A percentile compares a stretch with the other conserved stretches of the same genome.
Conservation (phyloP, 2,888 invertebrate species). For the Dynastes tityus region DNA sequence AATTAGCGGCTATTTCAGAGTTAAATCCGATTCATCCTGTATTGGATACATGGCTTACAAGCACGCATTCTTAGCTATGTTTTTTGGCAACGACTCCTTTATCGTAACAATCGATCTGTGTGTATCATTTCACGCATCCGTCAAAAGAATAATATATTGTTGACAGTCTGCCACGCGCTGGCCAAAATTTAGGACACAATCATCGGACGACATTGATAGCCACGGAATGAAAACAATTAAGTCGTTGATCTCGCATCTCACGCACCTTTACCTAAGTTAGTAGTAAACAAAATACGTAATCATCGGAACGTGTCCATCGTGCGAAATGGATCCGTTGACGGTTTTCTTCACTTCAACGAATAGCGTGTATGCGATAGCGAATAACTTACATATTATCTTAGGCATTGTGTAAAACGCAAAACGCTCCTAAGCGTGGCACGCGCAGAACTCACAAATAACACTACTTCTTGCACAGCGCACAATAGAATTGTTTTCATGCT, state of each 20-base stretch:
- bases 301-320: not conserved
- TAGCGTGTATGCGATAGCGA: too few relatives aligned
- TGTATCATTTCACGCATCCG: too few relatives aligned
- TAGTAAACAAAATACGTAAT: slow-evolving; percentile 16
- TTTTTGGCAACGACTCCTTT: too few relatives aligned
- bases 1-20: too few relatives aligned
- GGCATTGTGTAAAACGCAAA: not conserved
- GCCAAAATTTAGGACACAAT: slow-evolving; percentile 17
- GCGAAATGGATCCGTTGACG: not conserved
- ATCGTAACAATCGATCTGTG: too few relatives aligned
- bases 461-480: not conserved
- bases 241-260: slow-evolving; percentile 23
- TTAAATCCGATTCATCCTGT: too few relatives aligned
- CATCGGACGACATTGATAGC: not conserved
- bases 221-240: slow-evolving; percentile 7
- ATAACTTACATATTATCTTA: too few relatives aligned
- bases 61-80: too few relatives aligned
- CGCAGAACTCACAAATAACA: not conserved
- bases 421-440: not conserved
- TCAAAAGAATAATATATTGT: not conserved
- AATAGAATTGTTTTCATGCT: not conserved
- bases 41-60: too few relatives aligned
- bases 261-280: slow-evolving; percentile 6
- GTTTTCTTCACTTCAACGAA: not conserved
- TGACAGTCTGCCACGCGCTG: slow-evolving; percentile 13